Evolutionary conservation across 2,113 vertebrate genomes (phyloP).

Genomic region (Leuciscus idus): DNA sequence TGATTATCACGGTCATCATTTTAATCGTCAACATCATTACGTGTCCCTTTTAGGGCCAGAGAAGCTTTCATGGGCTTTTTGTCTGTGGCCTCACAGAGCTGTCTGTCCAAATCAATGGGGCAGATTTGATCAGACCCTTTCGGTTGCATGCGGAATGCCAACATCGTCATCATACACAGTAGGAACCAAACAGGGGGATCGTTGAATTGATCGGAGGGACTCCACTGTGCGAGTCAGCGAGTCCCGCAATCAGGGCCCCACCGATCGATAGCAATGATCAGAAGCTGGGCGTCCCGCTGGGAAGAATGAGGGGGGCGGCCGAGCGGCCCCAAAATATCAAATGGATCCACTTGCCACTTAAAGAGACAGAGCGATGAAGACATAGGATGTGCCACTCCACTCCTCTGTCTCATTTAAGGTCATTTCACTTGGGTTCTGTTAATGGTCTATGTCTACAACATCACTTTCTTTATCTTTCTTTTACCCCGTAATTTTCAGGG

Average conservation of each 20-base stretch:
- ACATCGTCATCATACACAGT: conserved; percentile 80
- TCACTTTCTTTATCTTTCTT: conserved; percentile 1
- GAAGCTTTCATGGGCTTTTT: conserved; percentile 54
- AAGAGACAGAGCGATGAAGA: conserved; percentile 48
- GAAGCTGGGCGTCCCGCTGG: conserved; percentile 66
- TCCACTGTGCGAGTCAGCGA: conserved; percentile 64
- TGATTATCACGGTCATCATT: conserved; percentile 41
- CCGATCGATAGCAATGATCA: conserved; percentile 77
- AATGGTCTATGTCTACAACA: conserved; percentile 49
- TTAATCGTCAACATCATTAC: conserved; percentile 53
- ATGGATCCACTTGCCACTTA: conserved; percentile 66
- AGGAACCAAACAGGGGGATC: conserved; percentile 76
- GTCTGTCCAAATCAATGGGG: conserved; percentile 67
- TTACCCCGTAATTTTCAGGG: background rate
- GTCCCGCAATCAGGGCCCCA: conserved; percentile 72
- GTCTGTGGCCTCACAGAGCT: conserved; percentile 58
- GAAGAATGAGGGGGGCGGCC: conserved; percentile 54
- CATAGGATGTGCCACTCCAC: conserved; percentile 48
- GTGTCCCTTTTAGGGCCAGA: conserved; percentile 54
- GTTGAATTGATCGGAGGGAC: conserved; percentile 76
- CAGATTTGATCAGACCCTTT: conserved; percentile 75
- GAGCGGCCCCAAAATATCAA: conserved; percentile 69
- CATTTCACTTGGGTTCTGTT: conserved; percentile 38
- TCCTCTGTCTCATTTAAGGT: conserved; percentile 57
- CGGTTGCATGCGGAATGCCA: conserved; percentile 76